These are phyloP conservation scores for Chironomus striatipennis DNA, from an alignment of 1,140 invertebrate genomes.

Conservation along the genomic window DNA sequence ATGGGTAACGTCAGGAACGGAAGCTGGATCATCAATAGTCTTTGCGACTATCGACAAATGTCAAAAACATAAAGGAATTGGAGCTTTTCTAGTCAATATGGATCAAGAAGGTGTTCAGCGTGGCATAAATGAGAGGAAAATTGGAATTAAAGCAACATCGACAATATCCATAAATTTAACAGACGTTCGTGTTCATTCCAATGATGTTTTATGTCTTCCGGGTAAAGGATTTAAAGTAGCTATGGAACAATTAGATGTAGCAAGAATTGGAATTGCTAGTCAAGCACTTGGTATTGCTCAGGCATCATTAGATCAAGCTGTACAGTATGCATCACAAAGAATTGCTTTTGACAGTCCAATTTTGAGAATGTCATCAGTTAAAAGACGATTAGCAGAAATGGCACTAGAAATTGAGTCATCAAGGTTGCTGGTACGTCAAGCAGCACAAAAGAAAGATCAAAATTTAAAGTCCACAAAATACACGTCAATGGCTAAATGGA, in stretches of 20 bases:
- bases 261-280: conserved; percentile 71
- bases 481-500: conserved; percentile 86
- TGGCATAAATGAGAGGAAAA: conserved; percentile 61
- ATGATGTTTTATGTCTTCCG: conserved; percentile 33
- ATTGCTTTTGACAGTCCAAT: conserved; percentile 71
- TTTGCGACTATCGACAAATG: conserved; percentile 68
- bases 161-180: neutral
- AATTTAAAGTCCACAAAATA: conserved; percentile 45
- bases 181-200: conserved; percentile 9
- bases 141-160: conserved; percentile 50
- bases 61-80: conserved; percentile 57
- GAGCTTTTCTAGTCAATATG: conserved; percentile 36
- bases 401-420: conserved; percentile 65
- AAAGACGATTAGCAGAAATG: conserved; percentile 73
- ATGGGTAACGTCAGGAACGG: conserved; percentile 69
- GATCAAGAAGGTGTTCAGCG: conserved; percentile 43
- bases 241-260: conserved; percentile 66
- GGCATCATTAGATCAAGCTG: conserved; percentile 75
- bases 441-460: conserved; percentile 60
- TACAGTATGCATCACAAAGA: conserved; percentile 72
- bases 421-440: conserved; percentile 72
- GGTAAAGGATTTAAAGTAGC: conserved; percentile 83
- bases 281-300: conserved; percentile 74
- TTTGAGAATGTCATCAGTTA: conserved; percentile 66
- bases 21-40: conserved; percentile 58